Conservation (phyloP, 2,888 invertebrate genomes). For the Sipunculus nudus region DNA sequence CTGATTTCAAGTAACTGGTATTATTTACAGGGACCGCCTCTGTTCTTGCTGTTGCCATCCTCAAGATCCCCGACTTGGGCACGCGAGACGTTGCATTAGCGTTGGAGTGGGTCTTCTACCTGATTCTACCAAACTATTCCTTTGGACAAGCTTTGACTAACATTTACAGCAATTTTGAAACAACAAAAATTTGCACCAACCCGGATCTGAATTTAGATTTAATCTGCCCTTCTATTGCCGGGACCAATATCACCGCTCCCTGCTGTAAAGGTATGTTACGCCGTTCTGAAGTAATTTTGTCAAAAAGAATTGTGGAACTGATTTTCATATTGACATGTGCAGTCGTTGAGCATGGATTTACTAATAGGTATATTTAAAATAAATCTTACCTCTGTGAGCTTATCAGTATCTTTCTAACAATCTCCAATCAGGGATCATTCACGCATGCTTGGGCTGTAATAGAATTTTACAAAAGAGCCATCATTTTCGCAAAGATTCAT, state of each 20-base stretch:
- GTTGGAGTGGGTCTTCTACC: conserved; percentile 75
- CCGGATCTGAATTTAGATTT: not conserved
- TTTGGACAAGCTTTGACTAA: conserved; percentile 68
- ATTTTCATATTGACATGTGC: too few species aligned
- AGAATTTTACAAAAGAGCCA: too few species aligned
- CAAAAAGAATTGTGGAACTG: too few species aligned
- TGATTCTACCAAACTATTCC: conserved; percentile 76
- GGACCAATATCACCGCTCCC: conserved; percentile 8
- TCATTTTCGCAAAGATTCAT: too few species aligned
- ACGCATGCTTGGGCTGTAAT: too few species aligned
- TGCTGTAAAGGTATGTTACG: conserved; percentile 41
- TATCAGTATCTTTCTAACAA: too few species aligned
- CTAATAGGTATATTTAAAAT: too few species aligned
- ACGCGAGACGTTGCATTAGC: conserved; percentile 71
- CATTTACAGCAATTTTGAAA: conserved; percentile 64
- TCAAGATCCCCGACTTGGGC: conserved; percentile 73
- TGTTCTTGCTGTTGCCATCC: conserved; percentile 76
- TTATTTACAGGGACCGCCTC: conserved; percentile 75
- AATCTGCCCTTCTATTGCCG: not conserved
- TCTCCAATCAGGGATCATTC: too few species aligned
- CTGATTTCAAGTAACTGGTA: too few species aligned
- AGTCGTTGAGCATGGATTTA: too few species aligned
- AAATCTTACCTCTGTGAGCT: too few species aligned
- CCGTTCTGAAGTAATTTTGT: not conserved
- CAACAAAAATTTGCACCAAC: conserved; percentile 51